Evolutionary conservation across 2,888 invertebrate species (phyloP).

Genomic region (Euproctis similis): DNA sequence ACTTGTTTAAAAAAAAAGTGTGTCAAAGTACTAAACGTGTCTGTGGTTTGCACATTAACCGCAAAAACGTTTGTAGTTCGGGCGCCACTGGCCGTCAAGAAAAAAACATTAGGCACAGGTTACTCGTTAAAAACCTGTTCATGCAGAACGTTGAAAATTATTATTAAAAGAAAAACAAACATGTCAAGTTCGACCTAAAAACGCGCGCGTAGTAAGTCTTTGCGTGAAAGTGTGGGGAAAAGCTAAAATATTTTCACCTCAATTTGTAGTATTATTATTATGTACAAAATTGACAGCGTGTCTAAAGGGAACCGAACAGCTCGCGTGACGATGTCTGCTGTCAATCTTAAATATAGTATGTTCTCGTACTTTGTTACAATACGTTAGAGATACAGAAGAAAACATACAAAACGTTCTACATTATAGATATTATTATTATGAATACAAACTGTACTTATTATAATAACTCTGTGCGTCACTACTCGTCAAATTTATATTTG

Average conservation of each 20-base stretch:
- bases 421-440: no score
- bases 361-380: no score
- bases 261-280: conserved; percentile 23
- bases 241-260: conserved; percentile 42
- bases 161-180: conserved; percentile 60
- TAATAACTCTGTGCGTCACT: no score
- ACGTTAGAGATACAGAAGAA: no score
- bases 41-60: conserved; percentile 53
- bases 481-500: no score
- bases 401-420: no score
- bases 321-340: conserved; percentile 1
- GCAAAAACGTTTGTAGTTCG: conserved; percentile 40
- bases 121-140: conserved; percentile 54
- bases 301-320: conserved; percentile 7
- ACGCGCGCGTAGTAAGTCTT: conserved; percentile 29
- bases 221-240: conserved; percentile 53
- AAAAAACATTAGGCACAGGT: no score
- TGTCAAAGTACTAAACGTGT: conserved; percentile 61
- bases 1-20: conserved; percentile 50
- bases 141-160: conserved; percentile 52
- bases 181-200: conserved; percentile 46
- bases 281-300: conserved; percentile 1
- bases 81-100: conserved; percentile 40
- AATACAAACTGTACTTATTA: no score
- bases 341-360: no score